Evolutionary conservation across 2,888 invertebrate species (phyloP).

Genomic region (Limulus polyphemus): DNA sequence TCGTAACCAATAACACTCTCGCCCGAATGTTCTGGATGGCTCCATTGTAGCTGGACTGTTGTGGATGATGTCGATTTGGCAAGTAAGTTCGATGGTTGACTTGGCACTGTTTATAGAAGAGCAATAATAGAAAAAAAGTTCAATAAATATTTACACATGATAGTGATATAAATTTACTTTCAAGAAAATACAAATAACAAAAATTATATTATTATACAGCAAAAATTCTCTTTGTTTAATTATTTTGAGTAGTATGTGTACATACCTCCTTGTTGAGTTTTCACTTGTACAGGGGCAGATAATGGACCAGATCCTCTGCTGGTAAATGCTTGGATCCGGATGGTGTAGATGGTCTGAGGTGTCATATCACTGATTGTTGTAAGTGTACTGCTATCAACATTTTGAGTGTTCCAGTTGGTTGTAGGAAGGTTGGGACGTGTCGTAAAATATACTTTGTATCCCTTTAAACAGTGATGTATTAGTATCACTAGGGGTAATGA

Average conservation of each 20-base stretch:
- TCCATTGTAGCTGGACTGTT: conserved; percentile 82
- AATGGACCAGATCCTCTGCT: conserved; percentile 90
- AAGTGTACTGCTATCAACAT: conserved; percentile 82
- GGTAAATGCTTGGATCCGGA: conserved; percentile 83
- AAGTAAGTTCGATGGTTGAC: conserved; percentile 85
- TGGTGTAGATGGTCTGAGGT: conserved; percentile 86
- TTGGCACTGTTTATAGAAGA: conserved; percentile 52
- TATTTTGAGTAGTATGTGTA: neutral
- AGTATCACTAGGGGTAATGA: no score
- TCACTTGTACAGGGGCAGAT: conserved; percentile 86
- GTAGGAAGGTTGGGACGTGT: conserved; percentile 72
- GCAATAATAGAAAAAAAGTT: no score
- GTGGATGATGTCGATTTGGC: conserved; percentile 83
- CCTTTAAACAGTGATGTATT: conserved; percentile 33
- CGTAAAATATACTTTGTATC: conserved; percentile 94
- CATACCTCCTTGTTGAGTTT: conserved; percentile 71
- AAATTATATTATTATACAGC: no score
- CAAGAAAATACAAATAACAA: no score
- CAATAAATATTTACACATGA: no score
- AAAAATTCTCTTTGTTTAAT: neutral
- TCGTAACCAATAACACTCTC: conserved; percentile 91
- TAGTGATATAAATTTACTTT: no score
- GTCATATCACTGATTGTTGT: conserved; percentile 86
- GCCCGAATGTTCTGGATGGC: conserved; percentile 69
- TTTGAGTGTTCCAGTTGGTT: conserved; percentile 83